Evolutionary conservation across 2,888 invertebrate species (phyloP).

Genomic region (Eupithecia vulgata): DNA sequence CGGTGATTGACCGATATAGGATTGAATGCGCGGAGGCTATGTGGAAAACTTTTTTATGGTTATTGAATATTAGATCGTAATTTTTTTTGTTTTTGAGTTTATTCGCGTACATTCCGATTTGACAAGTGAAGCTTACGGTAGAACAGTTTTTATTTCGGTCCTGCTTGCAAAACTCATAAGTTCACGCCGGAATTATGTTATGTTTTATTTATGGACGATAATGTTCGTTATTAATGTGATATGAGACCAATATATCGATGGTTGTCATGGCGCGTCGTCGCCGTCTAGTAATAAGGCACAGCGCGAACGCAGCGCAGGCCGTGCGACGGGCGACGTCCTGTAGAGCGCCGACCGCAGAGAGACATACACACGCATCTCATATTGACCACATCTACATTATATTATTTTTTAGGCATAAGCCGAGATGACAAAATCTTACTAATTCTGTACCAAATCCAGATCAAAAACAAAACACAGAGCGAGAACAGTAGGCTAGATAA

Average conservation of each 20-base stretch:
- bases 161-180: constrained; percentile 13
- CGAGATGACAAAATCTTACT: neutral
- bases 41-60: neutral
- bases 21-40: neutral
- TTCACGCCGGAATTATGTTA: constrained; percentile 19
- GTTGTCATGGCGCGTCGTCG: constrained; percentile 64
- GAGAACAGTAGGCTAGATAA: neutral
- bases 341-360: constrained; percentile 55
- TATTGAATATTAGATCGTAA: neutral
- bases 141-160: neutral
- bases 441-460: neutral
- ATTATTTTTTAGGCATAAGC: neutral
- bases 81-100: too few relatives aligned
- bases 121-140: neutral
- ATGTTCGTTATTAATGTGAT: constrained; percentile 26
- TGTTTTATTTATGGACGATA: constrained; percentile 19
- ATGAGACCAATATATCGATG: constrained; percentile 39
- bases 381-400: neutral
- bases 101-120: neutral
- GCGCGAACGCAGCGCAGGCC: constrained; percentile 57
- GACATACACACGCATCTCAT: constrained; percentile 42
- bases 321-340: constrained; percentile 53
- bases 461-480: neutral
- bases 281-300: constrained; percentile 56
- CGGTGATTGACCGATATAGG: neutral